Evolutionary conservation across 37 sponge, comb jelly and placozoan species (phyloP).

Genomic region (Aphrocallistes beatrix): DNA sequence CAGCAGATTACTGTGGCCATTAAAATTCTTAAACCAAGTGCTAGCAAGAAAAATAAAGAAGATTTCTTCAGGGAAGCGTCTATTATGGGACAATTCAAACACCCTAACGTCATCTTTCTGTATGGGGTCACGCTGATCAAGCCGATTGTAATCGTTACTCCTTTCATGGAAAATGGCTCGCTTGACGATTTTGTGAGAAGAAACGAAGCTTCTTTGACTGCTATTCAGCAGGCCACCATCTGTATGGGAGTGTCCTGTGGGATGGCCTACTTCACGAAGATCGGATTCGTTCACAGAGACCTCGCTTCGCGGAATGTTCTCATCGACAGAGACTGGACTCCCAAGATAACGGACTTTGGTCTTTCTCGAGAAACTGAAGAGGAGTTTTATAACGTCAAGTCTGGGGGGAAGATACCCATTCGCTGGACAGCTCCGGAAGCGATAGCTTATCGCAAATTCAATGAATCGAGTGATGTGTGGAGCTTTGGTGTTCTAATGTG

Average conservation of each 20-base stretch:
- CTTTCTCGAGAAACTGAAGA: constrained; percentile 28
- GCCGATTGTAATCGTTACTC: constrained; percentile 1
- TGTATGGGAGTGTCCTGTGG: neutral
- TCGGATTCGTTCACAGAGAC: constrained; percentile 8
- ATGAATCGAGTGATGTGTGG: neutral
- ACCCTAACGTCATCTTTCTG: neutral
- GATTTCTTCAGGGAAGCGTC: neutral
- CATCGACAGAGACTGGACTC: neutral
- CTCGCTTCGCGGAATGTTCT: neutral
- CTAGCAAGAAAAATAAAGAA: neutral
- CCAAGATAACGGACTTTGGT: constrained; percentile 33
- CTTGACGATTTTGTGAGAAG: neutral
- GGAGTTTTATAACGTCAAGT: constrained; percentile 16
- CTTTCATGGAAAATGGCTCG: constrained; percentile 9
- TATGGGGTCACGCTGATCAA: neutral
- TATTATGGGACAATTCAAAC: neutral
- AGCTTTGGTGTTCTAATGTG: constrained; percentile 2
- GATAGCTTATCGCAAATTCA: constrained; percentile 12
- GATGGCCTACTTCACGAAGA: neutral
- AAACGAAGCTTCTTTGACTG: neutral
- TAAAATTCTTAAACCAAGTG: neutral
- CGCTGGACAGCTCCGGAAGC: constrained; percentile 31
- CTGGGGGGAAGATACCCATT: constrained; percentile 24
- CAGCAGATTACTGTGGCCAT: neutral
- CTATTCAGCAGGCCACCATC: neutral